These are phyloP conservation scores for Anomalospiza imberbis DNA, from an alignment of 2,797 vertebrate genomes.

Conservation along the genomic window DNA sequence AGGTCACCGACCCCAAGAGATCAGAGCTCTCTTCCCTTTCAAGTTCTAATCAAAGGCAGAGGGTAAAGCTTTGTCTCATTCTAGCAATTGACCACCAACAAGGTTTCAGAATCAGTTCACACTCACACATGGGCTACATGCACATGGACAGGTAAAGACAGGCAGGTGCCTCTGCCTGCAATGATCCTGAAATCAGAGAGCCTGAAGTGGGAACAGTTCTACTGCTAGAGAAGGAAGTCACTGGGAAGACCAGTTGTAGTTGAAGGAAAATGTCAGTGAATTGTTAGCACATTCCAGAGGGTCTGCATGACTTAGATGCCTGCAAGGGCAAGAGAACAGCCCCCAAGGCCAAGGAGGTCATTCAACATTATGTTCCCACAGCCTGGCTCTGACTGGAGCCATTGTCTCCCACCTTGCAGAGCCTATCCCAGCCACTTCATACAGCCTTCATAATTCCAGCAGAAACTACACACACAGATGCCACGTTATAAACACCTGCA, in stretches of 20 bases:
- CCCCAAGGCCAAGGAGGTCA: background rate
- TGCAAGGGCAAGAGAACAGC: background rate
- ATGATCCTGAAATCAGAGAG: background rate
- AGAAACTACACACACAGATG: background rate
- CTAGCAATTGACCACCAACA: rapidly evolving
- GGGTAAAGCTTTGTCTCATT: background rate
- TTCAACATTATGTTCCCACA: background rate
- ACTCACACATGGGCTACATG: rapidly evolving
- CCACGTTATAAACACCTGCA: background rate
- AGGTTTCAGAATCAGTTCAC: background rate
- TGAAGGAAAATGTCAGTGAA: background rate
- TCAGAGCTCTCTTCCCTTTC: background rate
- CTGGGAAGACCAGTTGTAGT: background rate
- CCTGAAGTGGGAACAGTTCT: background rate
- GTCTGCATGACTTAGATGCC: background rate
- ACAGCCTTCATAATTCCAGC: background rate
- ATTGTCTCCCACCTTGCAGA: background rate
- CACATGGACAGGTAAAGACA: background rate
- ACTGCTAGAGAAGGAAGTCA: background rate
- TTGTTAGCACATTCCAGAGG: background rate
- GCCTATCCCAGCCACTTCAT: background rate
- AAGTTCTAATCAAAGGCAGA: background rate
- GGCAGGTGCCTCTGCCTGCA: background rate
- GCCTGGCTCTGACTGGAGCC: background rate
- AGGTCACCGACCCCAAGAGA: background rate